Percentiles rank a stretch among this genome's conserved stretches.
Conservation (phyloP, 1,140 invertebrate species). For the Acyrthosiphon pisum region DNA sequence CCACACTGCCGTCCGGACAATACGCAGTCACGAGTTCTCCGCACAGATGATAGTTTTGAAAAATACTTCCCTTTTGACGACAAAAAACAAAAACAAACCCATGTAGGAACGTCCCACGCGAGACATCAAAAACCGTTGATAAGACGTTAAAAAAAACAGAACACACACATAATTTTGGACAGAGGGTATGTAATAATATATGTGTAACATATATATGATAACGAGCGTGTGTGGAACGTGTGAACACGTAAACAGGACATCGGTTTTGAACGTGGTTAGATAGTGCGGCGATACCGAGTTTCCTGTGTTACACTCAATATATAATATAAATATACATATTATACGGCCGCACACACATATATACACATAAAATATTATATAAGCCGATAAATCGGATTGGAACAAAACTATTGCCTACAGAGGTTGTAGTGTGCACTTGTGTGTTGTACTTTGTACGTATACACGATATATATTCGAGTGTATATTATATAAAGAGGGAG, state of each 20-base stretch:
- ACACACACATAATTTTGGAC: slow-evolving; percentile 28
- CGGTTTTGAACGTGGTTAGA: slow-evolving; percentile 36
- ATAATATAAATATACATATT: background rate
- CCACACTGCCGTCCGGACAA: background rate
- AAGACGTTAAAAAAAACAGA: slow-evolving; percentile 18
- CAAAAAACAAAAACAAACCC: slow-evolving; percentile 35
- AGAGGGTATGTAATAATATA: slow-evolving; percentile 26
- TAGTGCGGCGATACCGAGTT: slow-evolving; percentile 36
- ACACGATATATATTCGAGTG: background rate
- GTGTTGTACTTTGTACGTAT: background rate
- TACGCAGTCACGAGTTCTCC: background rate
- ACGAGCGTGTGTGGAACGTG: background rate
- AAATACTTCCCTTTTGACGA: slow-evolving; percentile 23
- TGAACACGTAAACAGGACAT: slow-evolving; percentile 54
- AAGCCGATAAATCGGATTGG: slow-evolving; percentile 9
- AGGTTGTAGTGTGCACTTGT: background rate
- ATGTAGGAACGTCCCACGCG: background rate
- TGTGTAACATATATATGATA: slow-evolving; percentile 1
- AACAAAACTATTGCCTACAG: slow-evolving; percentile 29
- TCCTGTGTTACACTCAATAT: slow-evolving; percentile 9
- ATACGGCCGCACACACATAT: background rate
- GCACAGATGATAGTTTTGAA: background rate
- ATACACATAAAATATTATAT: background rate
- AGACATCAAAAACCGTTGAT: slow-evolving; percentile 20
- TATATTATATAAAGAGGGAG: background rate